phyloP scores from a whole-genome alignment of 2,797 vertebrate species.

The Sebastes wilsoni region DNA sequence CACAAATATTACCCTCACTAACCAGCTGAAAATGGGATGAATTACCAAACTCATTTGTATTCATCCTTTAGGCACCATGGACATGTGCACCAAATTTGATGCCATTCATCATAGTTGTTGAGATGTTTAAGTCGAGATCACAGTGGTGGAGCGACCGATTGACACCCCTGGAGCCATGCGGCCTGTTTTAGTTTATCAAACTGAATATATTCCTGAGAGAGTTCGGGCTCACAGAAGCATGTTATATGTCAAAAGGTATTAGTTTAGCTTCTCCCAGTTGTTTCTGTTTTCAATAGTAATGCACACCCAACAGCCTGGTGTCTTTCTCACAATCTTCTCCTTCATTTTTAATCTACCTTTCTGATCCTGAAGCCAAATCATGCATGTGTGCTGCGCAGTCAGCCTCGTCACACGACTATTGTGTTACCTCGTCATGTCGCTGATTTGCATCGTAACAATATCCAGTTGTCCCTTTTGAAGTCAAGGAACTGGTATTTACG shows the following conservation, averaged over 20 bases:
- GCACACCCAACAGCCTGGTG: background rate
- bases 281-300: background rate
- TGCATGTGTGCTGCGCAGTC: background rate
- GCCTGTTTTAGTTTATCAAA: background rate
- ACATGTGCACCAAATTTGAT: background rate
- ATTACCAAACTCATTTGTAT: background rate
- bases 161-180: background rate
- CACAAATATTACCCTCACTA: background rate
- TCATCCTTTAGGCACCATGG: background rate
- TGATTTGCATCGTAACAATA: background rate
- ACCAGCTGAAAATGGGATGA: background rate
- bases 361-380: background rate
- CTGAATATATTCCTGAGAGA: background rate
- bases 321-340: background rate
- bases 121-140: background rate
- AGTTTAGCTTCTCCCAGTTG: background rate
- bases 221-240: background rate
- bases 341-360: background rate
- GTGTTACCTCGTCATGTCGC: background rate
- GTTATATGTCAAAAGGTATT: background rate
- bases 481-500: background rate
- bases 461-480: background rate
- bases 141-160: background rate
- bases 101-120: background rate
- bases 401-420: background rate